phyloP scores from a whole-genome alignment of 2,888 invertebrate species.

The Leptinotarsa haldemani region DNA sequence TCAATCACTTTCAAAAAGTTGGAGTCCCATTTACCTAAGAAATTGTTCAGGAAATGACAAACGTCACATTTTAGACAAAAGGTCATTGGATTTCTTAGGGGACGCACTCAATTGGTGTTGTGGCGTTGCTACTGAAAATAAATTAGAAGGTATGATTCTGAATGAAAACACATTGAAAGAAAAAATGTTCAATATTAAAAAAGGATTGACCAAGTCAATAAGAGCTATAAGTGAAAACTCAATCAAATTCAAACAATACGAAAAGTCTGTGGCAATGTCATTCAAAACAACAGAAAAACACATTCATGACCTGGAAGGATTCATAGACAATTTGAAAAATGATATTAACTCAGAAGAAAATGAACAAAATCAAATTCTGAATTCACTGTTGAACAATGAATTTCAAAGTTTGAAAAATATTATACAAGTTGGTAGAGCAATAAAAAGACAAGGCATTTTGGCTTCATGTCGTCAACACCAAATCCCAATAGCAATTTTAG shows the following conservation, averaged over 20 bases:
- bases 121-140: conserved; percentile 34
- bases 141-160: conserved; percentile 24
- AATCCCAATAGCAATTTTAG: conserved; percentile 12
- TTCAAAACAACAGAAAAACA: neutral
- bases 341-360: conserved; percentile 18
- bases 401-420: conserved; percentile 5
- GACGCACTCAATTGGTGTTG: conserved; percentile 33
- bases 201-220: conserved; percentile 13
- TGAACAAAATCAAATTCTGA: neutral
- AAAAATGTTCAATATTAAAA: neutral
- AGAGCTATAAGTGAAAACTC: neutral
- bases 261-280: neutral
- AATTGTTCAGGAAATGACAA: neutral
- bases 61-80: neutral
- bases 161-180: neutral
- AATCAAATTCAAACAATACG: conserved; percentile 1
- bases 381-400: neutral
- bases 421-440: conserved; percentile 4
- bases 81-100: conserved; percentile 32
- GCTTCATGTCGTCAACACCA: conserved; percentile 13
- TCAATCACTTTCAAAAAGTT: neutral
- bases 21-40: neutral
- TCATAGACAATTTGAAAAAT: neutral
- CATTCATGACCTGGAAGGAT: neutral
- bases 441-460: neutral